Base-by-base conservation (phyloP, 2,113 vertebrate genomes). In the Macquaria australasica region DNA sequence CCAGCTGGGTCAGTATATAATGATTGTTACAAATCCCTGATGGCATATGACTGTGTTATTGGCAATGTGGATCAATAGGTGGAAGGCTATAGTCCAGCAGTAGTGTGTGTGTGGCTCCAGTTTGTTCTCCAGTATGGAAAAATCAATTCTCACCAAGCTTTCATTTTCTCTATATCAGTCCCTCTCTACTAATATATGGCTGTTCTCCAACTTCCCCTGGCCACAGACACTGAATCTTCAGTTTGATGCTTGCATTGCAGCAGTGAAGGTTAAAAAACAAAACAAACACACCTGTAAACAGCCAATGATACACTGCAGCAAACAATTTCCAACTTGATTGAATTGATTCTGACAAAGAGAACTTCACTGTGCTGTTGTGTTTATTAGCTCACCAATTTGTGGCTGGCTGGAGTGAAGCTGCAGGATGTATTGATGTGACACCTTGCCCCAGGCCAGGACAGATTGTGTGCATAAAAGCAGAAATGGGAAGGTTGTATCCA, bases 11-110 rank as follows among this genome's bases (percentile, higher is more conserved):
- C 88, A 92, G 72, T 87, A 69, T 83, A 82, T 93, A 94, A 93
- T 86, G 91, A 93, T 88, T 79, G 77, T 86, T 89, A 83, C 90
- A 92, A 92, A 94, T 94, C 93, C 94, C 92, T 84, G 88, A 91
- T 88, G 91, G 88, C 89, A 85, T 87, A 89, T 88, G 87, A 84
- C 92, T 91, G 64, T 85, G 82, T 90, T 94, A 93, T 93, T 91
- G 93, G 87, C 91, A 91, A 73, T 28, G 79, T 62, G 72, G 87
- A 93, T 95, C 94, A 92, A 95, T 94, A 89, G 59, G 77, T 93
- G 88, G 83, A 89, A 72, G 82, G 87, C 89, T 71, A 62, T 53
- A 82, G 83, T 89, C 85, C 87, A 84, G 78, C 80, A 68, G 70
- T 45, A 37, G 78, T 69, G 83, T 85, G 78, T 85, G 81, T 85